Evolutionary conservation across 2,888 invertebrate genomes (phyloP), one percentile per base, ranked within the genome.

Genomic region (Cheilosia vernalis): DNA sequence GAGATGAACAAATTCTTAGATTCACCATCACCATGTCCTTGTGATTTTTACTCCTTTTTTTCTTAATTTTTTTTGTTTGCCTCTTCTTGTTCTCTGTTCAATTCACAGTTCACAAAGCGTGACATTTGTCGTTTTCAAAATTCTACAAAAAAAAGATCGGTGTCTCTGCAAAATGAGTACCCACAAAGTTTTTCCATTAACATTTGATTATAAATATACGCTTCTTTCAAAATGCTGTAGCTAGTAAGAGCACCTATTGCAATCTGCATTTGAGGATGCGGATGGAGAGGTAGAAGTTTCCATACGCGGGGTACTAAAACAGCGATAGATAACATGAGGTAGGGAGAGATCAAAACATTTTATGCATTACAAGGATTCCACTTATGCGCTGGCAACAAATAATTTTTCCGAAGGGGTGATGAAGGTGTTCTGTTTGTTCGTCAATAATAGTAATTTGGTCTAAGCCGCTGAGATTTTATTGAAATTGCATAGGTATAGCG

Each of bases 81-180:
- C 67, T 67, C 21, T 17, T 40, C 10, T 61, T 79, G 4, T 53
- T 60, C 51, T 55, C 24, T 66, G 85, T 81, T 85, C 85, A 77
- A 85, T 85, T 85, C 85, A 85, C 81, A 81, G 85, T 85, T 85
- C 85, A 81, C 76, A 85, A 85, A 85, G 85, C 85, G 85, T 85
- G 85, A 85, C 85, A 85, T 85, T 85, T 85, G 85, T 85, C 81
- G 76, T 80, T 81, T 58, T 67, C 27, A 33, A 66, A 82, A 55
- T 60, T 55, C 42, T 6, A 72, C 10, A 49, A 64, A 55, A 47
- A 78, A 10, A 37, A 72, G 44, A 66, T 17, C n/a, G 27, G 67
- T 70, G 66, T 60, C 76, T 60, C 64, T 81, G 74, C 79, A 60
- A 60, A 69, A 69, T 74, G 64, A 80, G 79, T 49, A 69, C 27